These are phyloP conservation scores for Dryomyza anilis DNA, from an alignment of 2,888 invertebrate genomes.

Conservation along the genomic window DNA sequence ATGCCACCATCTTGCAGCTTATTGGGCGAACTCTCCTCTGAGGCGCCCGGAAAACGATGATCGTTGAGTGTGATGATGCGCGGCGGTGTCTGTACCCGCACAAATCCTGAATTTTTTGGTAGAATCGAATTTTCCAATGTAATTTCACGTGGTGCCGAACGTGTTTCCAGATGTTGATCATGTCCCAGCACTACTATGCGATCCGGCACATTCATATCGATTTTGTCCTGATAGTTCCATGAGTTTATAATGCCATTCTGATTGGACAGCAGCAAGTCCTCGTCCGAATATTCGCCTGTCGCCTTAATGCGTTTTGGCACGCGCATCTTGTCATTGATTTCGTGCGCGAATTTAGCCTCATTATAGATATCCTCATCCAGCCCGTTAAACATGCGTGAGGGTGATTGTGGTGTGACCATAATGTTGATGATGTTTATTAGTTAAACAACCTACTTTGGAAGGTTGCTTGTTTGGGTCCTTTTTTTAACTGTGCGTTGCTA, in stretches of 20 bases:
- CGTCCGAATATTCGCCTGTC: conserved; percentile 71
- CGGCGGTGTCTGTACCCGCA: conserved; percentile 88
- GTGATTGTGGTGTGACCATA: conserved; percentile 70
- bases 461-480: no score
- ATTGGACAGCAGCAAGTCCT: conserved; percentile 67
- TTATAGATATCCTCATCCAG: conserved; percentile 68
- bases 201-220: conserved; percentile 93
- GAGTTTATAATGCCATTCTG: conserved; percentile 65
- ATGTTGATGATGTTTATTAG: no score
- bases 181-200: conserved; percentile 88
- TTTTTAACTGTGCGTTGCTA: no score
- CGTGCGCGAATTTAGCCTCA: conserved; percentile 72
- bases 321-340: conserved; percentile 81
- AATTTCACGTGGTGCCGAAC: conserved; percentile 86
- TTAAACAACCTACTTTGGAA: no score
- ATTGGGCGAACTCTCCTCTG: conserved; percentile 62
- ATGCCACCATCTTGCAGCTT: conserved; percentile 32
- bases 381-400: conserved; percentile 67
- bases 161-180: conserved; percentile 70
- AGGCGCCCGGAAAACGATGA: conserved; percentile 78
- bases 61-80: conserved; percentile 84
- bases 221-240: conserved; percentile 76
- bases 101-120: conserved; percentile 69
- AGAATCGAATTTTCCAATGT: conserved; percentile 82
- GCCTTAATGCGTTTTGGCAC: conserved; percentile 81